Conservation (phyloP, 2,888 invertebrate species). For the Beris morrisii region DNA sequence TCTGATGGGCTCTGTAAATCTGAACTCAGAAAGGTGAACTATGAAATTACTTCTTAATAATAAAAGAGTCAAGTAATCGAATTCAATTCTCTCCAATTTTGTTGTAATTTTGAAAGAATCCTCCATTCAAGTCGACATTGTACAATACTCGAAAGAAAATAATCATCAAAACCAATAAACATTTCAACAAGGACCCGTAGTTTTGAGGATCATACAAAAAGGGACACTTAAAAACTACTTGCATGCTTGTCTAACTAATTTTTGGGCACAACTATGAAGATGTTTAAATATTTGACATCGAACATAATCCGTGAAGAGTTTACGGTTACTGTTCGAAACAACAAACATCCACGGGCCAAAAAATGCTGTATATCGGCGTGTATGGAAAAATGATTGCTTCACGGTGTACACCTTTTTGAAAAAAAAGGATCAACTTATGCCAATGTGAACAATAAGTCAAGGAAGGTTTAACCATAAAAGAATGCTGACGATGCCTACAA, state of each 20-base stretch:
- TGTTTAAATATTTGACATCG: constrained; percentile 38
- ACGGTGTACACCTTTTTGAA: constrained; percentile 23
- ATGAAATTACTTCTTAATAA: no score
- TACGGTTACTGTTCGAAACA: constrained; percentile 20
- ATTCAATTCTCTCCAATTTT: no score
- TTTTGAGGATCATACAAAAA: no score
- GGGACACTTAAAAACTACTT: no score
- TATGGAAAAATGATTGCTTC: constrained; percentile 21
- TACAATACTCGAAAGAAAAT: no score
- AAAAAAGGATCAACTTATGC: constrained; percentile 32
- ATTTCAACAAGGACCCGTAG: constrained; percentile 1
- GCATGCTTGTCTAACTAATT: no score
- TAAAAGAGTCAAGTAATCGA: no score
- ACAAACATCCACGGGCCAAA: constrained; percentile 28
- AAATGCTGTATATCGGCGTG: not conserved
- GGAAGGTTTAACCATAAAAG: constrained; percentile 34
- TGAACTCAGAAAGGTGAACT: no score
- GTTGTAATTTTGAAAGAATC: no score
- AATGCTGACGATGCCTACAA: constrained; percentile 30
- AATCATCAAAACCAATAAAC: constrained; percentile 9
- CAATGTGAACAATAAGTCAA: constrained; percentile 30
- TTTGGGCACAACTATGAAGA: constrained; percentile 28
- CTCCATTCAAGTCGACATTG: no score
- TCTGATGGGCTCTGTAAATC: no score
- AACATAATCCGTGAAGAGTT: constrained; percentile 37